A percentile compares a stretch with the other conserved stretches of the same genome.
Conservation (phyloP, 2,113 vertebrate species). For the Scopus umbretta region DNA sequence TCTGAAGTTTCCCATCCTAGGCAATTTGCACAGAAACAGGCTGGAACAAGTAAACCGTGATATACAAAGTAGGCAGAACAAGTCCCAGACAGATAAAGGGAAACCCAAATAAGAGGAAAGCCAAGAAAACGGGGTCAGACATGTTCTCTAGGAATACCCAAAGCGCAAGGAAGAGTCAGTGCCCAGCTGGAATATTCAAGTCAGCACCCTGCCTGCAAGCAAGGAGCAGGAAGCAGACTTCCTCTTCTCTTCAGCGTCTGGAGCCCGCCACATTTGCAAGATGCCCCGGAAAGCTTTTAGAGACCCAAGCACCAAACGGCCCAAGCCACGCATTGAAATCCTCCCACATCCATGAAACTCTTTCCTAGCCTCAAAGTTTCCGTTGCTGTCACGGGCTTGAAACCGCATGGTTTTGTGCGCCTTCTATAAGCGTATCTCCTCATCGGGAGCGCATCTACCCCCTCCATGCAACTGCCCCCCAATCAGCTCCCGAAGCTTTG, state of each 20-base stretch:
- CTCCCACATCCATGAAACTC: neutral
- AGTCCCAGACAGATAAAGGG: slow-evolving; percentile 32
- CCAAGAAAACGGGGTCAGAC: slow-evolving; percentile 24
- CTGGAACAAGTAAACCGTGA: slow-evolving; percentile 18
- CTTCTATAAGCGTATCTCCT: neutral
- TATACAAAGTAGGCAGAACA: neutral
- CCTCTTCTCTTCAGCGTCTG: neutral
- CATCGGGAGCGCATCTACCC: neutral
- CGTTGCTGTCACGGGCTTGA: neutral
- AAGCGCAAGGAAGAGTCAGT: neutral
- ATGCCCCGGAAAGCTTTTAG: neutral
- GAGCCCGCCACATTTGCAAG: neutral
- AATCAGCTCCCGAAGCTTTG: neutral
- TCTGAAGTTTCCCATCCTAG: slow-evolving; percentile 17
- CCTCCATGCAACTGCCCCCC: fast-evolving
- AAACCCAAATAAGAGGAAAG: slow-evolving; percentile 38
- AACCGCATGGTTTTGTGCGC: fast-evolving
- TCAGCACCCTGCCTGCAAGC: neutral
- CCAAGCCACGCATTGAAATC: fast-evolving
- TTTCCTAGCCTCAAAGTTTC: neutral
- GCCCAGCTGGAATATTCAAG: neutral
- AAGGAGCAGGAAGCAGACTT: neutral
- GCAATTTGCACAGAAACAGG: slow-evolving; percentile 18
- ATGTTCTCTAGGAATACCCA: slow-evolving; percentile 27
- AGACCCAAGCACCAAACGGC: neutral